These are phyloP conservation scores for Orbicella faveolata DNA, from an alignment of 64 coral and sea anemone species.

Conservation along the genomic window DNA sequence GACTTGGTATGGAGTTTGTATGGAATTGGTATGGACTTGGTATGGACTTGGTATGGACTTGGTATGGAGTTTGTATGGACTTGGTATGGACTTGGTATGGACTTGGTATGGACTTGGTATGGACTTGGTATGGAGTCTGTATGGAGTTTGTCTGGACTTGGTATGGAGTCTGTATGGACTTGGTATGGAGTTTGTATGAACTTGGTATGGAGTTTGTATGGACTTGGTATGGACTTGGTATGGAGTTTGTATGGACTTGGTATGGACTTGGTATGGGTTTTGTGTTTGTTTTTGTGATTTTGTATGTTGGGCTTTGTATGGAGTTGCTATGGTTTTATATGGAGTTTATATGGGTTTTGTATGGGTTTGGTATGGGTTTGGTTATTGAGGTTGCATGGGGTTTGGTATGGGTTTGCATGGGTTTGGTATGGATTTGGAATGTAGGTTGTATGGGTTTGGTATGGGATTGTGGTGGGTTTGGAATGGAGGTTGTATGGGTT, in stretches of 20 bases:
- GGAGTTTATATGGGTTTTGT: neutral
- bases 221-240: too few relatives aligned
- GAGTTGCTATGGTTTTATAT: neutral
- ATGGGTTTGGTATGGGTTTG: neutral
- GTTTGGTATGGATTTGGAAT: neutral
- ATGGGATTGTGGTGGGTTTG: neutral
- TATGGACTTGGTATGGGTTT: neutral
- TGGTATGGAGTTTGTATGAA: too few relatives aligned
- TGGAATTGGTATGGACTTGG: neutral
- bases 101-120: neutral
- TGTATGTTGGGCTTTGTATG: neutral
- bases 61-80: too few relatives aligned
- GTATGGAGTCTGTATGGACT: too few relatives aligned
- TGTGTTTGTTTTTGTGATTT: neutral
- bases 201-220: too few relatives aligned
- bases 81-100: too few relatives aligned
- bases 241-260: too few relatives aligned
- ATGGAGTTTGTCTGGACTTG: too few relatives aligned
- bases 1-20: neutral
- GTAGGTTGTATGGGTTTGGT: neutral
- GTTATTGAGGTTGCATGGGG: neutral
- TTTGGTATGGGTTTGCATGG: neutral
- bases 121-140: neutral
- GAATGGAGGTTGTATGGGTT: neutral
- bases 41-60: too few relatives aligned